These are phyloP conservation scores for Zeus faber DNA, from an alignment of 2,113 vertebrate genomes.

Conservation along the genomic window DNA sequence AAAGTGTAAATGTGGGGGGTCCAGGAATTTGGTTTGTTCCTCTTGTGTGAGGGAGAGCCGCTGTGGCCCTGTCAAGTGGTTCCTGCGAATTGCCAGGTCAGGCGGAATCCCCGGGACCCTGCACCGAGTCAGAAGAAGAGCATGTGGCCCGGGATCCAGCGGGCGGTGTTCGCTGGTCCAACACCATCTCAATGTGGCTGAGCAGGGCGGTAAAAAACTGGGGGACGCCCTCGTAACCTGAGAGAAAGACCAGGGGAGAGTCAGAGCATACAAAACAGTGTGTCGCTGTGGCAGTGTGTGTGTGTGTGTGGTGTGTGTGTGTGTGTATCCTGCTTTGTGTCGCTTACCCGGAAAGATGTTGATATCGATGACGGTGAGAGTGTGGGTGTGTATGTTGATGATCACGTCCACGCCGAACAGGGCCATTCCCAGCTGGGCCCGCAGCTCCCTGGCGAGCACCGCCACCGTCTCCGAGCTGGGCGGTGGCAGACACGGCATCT, in stretches of 20 bases:
- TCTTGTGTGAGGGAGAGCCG: too few species aligned
- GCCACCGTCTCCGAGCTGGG: conserved; percentile 63
- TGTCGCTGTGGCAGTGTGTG: neutral
- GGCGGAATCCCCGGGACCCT: conserved; percentile 2
- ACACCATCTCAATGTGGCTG: conserved; percentile 63
- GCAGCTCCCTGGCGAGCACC: conserved; percentile 64
- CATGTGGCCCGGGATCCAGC: neutral
- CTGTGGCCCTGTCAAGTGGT: neutral
- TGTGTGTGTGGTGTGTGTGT: neutral
- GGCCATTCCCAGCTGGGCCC: conserved; percentile 66
- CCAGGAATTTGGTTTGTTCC: too few species aligned
- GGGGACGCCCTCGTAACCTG: conserved; percentile 76
- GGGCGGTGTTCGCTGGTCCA: conserved; percentile 42
- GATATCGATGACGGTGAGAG: conserved; percentile 74
- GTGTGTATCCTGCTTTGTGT: neutral
- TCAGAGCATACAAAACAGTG: too few species aligned
- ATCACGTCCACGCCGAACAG: conserved; percentile 79
- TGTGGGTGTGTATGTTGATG: conserved; percentile 64
- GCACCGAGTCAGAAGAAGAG: neutral
- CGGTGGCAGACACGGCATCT: conserved; percentile 46
- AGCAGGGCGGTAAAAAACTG: conserved; percentile 75
- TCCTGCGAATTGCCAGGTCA: neutral
- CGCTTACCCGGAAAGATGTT: conserved; percentile 76
- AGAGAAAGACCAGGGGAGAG: conserved; percentile 2
- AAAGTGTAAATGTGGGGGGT: neutral